Evolutionary conservation across 2,113 vertebrate genomes (phyloP).

Genomic region (Neolamprologus caudopunctatus): DNA sequence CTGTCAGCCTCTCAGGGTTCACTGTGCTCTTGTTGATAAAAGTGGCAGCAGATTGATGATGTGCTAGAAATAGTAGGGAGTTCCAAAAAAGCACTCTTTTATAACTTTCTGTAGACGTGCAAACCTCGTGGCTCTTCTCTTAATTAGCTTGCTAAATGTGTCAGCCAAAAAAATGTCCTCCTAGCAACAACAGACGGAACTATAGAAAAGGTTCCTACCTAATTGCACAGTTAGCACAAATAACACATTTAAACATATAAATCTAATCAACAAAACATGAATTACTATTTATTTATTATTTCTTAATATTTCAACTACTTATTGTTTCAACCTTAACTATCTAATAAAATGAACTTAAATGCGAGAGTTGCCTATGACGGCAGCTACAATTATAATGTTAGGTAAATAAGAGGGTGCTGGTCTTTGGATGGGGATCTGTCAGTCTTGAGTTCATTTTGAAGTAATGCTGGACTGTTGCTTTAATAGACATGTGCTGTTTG

Average conservation of each 20-base stretch:
- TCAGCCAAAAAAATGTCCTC: not conserved
- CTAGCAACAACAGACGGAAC: not conserved
- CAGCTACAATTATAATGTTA: not conserved
- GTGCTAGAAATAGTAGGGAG: not conserved
- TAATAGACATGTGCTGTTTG: not conserved
- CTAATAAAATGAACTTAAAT: not conserved
- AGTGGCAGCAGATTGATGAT: not conserved
- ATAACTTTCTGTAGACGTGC: not conserved
- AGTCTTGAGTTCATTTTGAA: not conserved
- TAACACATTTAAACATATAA: not conserved
- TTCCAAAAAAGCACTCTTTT: not conserved
- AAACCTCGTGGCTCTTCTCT: not conserved
- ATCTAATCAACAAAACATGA: not conserved
- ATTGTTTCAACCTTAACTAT: not conserved
- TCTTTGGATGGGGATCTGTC: not conserved
- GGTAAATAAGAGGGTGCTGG: not conserved
- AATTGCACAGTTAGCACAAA: not conserved
- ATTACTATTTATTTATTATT: not conserved
- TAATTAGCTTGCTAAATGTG: not conserved
- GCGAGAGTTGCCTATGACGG: fast-evolving
- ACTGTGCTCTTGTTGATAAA: not conserved
- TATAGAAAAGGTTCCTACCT: not conserved
- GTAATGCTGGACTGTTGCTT: not conserved
- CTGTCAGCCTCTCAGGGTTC: not conserved
- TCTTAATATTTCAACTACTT: not conserved